These are phyloP conservation scores for Yponomeuta sedellus DNA, from an alignment of 2,888 invertebrate species.

Conservation along the genomic window DNA sequence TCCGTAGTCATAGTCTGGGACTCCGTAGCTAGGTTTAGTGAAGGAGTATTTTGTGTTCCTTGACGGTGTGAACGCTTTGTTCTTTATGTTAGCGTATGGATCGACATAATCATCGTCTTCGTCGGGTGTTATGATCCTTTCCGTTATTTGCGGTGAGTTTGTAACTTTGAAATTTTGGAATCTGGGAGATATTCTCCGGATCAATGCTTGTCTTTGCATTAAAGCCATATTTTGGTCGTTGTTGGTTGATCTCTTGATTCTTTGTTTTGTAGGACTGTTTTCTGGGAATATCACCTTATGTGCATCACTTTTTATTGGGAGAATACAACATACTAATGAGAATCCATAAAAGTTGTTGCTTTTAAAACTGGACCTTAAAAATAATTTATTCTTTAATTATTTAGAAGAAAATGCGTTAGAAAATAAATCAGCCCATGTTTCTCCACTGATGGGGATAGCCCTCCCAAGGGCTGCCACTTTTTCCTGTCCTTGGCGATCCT, in stretches of 20 bases:
- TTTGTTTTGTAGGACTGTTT: constrained; percentile 20
- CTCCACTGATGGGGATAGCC: neutral
- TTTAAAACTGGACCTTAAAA: neutral
- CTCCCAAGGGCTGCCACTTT: neutral
- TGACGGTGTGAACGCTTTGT: constrained; percentile 36
- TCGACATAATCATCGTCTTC: constrained; percentile 42
- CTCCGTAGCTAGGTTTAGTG: constrained; percentile 34
- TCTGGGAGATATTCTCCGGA: constrained; percentile 32
- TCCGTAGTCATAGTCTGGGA: constrained; percentile 43
- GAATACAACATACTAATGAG: constrained; percentile 43
- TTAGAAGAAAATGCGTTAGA: neutral
- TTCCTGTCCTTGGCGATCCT: neutral
- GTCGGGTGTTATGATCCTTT: constrained; percentile 41
- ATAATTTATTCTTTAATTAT: neutral
- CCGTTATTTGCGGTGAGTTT: constrained; percentile 25
- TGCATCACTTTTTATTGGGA: constrained; percentile 32
- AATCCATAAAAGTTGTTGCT: constrained; percentile 18
- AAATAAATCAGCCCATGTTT: neutral
- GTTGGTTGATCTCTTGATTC: constrained; percentile 32
- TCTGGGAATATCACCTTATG: constrained; percentile 34
- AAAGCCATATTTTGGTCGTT: constrained; percentile 30
- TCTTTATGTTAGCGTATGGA: constrained; percentile 65
- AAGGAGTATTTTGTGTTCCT: constrained; percentile 26
- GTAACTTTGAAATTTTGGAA: constrained; percentile 29
- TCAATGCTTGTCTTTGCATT: constrained; percentile 47